Percentiles rank a stretch among this genome's conserved stretches.
Evolutionary conservation across 2,113 vertebrate species (phyloP).

Genomic region (Panthera uncia): DNA sequence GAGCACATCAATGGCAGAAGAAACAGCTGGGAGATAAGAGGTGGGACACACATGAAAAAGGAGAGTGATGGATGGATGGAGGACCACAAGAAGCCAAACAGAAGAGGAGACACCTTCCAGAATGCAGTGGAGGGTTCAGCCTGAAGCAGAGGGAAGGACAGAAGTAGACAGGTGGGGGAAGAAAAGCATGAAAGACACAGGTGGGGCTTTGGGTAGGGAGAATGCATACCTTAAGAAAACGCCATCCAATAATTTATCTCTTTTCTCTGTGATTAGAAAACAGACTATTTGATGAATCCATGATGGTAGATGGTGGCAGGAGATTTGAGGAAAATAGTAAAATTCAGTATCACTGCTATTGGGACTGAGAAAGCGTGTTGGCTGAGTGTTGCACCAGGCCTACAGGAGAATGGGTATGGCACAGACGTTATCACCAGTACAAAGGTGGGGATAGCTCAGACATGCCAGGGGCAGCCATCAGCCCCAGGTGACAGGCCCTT

Average conservation of each 20-base stretch:
- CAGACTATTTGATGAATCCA: background rate
- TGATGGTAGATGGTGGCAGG: background rate
- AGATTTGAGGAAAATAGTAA: background rate
- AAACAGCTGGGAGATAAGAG: background rate
- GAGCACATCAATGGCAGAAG: background rate
- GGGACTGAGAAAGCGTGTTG: background rate
- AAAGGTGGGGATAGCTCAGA: background rate
- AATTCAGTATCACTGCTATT: background rate
- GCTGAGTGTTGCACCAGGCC: background rate
- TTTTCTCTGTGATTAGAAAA: background rate
- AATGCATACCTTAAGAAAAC: background rate
- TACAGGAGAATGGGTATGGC: background rate
- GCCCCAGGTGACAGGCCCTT: background rate
- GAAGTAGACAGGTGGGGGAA: background rate
- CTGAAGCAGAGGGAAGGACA: background rate
- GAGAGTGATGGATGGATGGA: no score
- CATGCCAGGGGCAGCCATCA: no score
- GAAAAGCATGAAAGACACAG: background rate
- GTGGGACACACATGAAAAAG: accelerated
- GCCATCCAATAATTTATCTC: background rate
- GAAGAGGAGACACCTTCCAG: background rate
- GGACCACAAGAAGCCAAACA: background rate
- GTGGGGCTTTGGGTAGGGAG: background rate
- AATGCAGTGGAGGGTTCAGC: accelerated
- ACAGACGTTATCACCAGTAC: accelerated